phyloP scores from a whole-genome alignment of 2,113 vertebrate genomes.

The Brienomyrus brachyistius region DNA sequence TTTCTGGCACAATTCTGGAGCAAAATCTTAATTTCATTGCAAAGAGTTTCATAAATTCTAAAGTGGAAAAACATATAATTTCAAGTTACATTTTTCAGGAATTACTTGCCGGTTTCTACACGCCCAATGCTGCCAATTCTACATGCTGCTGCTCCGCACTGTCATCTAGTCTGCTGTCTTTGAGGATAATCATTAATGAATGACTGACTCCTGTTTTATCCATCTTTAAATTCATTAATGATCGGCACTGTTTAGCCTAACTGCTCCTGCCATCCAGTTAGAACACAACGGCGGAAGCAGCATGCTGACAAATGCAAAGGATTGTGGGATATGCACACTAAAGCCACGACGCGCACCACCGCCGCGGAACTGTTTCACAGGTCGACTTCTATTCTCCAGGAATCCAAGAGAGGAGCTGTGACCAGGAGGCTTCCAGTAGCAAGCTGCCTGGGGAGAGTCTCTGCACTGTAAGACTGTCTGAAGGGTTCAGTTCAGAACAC shows the following conservation, averaged over 20 bases:
- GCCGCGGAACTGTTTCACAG: not conserved
- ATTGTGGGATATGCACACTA: not conserved
- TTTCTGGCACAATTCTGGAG: not conserved
- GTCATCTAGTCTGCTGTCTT: not conserved
- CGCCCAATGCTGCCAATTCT: not conserved
- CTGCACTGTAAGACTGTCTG: not conserved
- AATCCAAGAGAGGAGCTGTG: not conserved
- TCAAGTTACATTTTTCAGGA: not conserved
- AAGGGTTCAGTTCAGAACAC: not conserved
- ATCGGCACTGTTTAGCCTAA: not conserved
- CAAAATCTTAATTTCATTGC: not conserved
- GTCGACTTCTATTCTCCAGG: not conserved
- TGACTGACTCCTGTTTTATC: not conserved
- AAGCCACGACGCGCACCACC: not conserved
- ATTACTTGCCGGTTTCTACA: not conserved
- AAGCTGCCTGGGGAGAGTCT: not conserved
- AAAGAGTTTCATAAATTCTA: not conserved
- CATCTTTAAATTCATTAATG: not conserved
- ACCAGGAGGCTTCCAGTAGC: not conserved
- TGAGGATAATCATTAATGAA: not conserved
- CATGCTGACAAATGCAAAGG: not conserved
- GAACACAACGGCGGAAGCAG: not conserved
- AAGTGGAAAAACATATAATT: not conserved
- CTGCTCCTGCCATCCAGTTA: not conserved
- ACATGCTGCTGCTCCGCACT: not conserved